phyloP scores from a whole-genome alignment of 2,888 invertebrate genomes.

The Drosophila neutralis region DNA sequence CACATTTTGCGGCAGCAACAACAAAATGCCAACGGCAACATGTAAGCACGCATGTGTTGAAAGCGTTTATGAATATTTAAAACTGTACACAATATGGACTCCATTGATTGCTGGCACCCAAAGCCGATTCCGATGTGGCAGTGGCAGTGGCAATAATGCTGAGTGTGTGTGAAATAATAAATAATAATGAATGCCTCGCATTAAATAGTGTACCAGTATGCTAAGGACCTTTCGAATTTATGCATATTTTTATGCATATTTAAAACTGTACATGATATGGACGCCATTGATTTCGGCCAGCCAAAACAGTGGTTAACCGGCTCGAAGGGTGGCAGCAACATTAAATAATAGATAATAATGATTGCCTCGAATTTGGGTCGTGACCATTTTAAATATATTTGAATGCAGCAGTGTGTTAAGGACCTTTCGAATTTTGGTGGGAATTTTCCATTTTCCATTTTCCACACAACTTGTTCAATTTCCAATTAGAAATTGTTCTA shows the following conservation, averaged over 20 bases:
- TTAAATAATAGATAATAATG: neutral
- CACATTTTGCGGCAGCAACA: constrained; percentile 15
- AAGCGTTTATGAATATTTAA: constrained; percentile 60
- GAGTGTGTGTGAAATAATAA: constrained; percentile 1
- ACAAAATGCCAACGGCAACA: neutral
- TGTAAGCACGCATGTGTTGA: constrained; percentile 53
- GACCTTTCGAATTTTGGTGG: neutral
- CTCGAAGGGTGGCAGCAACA: neutral
- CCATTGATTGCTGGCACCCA: constrained; percentile 17
- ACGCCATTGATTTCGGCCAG: no score
- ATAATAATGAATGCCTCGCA: constrained; percentile 1
- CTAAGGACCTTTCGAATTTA: neutral
- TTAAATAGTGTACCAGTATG: neutral
- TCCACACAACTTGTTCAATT: neutral
- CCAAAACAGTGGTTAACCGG: no score
- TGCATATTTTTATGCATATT: no score
- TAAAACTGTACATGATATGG: no score
- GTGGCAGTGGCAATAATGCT: neutral
- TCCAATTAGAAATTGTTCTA: neutral
- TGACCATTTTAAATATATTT: neutral
- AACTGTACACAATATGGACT: constrained; percentile 26
- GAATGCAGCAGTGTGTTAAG: neutral
- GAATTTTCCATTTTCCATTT: neutral
- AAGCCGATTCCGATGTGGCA: neutral
- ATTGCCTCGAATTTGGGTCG: neutral